Base-by-base conservation (phyloP, 2,888 invertebrate genomes). In the Miltochrista miniata region DNA sequence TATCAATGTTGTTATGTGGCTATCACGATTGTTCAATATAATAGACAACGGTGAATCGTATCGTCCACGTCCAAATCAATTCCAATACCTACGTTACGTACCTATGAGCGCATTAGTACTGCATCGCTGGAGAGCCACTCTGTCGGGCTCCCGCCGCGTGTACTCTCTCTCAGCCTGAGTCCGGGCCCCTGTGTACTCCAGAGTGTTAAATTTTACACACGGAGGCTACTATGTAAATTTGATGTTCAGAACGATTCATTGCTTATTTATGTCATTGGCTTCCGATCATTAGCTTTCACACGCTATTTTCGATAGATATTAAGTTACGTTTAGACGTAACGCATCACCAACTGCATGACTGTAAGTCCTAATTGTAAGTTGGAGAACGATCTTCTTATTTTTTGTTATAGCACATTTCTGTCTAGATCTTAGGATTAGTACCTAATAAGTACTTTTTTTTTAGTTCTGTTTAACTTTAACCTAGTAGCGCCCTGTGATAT, bases 221-320 rank as follows among this genome's bases (percentile, higher is more conserved):
- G 45, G 64, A 59, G 75, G 81, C 85, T 79, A 78, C 81, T 81
- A 79, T 85, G 87, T 89, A 84, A 88, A 87, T 85, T 87, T 84
- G 80, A 65, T 75, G 78, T 82, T 84, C 80, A 81, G 76, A 76
- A 69, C 71, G 68, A 71, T 57, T 76, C 79, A 77, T 76, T 66
- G 80, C 83, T 83, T 84, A 59, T 76, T 74, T 67, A 76, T 77
- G 66, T 71, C 70, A 68, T 70, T 77, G 68, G 80, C 79, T 81
- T 81, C 63, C 66, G 50, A 55, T 81, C 76, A 79, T 80, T 76
- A 76, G 79, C 80, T 81, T 75, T 76, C 54, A 61, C 70, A 81
- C 87, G 87, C 81, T 85, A 87, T 87, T 87, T 85, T 85, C 83
- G 81, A 83, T 82, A 81, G 78, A 81, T 68, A 51, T 59, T 57